Percentiles rank a stretch among this genome's conserved stretches.
Conservation (phyloP, 2,797 vertebrate genomes). For the Hydrocynus forskahlii region DNA sequence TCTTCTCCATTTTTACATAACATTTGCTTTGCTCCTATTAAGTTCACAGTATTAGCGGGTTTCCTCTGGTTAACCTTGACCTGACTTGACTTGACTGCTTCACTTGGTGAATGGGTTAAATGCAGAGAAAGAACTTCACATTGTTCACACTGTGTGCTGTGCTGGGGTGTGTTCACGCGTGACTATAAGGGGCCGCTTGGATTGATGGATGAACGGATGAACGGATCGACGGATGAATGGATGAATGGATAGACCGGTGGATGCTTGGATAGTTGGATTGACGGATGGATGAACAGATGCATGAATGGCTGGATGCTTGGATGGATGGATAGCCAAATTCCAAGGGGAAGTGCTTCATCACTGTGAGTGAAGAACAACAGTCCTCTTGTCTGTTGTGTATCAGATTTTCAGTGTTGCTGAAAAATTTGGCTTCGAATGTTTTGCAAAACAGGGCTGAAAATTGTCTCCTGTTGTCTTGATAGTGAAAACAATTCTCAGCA, state of each 20-base stretch:
- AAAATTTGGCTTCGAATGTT: constrained; percentile 29
- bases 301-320: not conserved
- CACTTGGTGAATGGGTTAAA: too few species aligned
- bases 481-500: constrained; percentile 49
- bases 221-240: not conserved
- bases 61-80: too few species aligned
- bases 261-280: not conserved
- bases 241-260: not conserved
- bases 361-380: not conserved
- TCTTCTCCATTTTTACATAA: too few species aligned
- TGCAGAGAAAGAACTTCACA: too few species aligned
- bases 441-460: constrained; percentile 28
- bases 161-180: too few species aligned
- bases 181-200: not conserved
- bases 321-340: not conserved
- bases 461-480: constrained; percentile 23
- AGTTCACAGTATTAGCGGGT: too few species aligned
- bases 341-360: not conserved
- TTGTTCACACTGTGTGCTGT: too few species aligned
- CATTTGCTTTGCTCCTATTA: too few species aligned
- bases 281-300: not conserved
- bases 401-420: not conserved
- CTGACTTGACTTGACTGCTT: too few species aligned
- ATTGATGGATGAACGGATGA: constrained; percentile 12
- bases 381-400: not conserved